Evolutionary conservation across 2,797 vertebrate species (phyloP), one percentile per base, ranked within the genome.

Genomic region (Coendou prehensilis): DNA sequence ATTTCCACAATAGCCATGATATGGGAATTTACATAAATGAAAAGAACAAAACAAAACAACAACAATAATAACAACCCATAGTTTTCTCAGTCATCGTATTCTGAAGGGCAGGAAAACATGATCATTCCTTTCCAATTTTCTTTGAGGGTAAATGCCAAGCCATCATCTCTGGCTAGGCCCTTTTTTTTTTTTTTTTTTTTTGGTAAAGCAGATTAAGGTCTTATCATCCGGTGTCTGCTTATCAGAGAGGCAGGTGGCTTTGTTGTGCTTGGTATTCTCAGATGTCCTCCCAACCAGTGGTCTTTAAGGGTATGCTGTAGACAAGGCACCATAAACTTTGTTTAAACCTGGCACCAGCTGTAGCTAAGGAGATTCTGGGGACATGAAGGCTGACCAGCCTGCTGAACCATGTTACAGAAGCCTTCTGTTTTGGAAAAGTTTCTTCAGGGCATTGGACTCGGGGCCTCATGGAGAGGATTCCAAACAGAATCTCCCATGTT

Each of bases 281-380:
- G 73, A 76, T 79, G 54, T 59, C 14, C 45, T 47, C 69, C 78
- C 37, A 92, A 13, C 11, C n/a, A 63, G 56, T n/a, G 45, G 73
- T 76, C 41, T 56, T 91, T 26, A 57, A 47, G 83, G 37, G 17
- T 18, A 87, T 80, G 11, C 45, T 57, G 75, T 47, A 41, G 23
- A 88, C 59, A 76, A 80, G 20, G 26, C 30, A 81, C 7, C 59
- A 73, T 10, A 10, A 52, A 84, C 75, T 45, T 89, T 59, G 13
- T 45, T 75, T 79, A 75, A 91, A 10, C 5, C 26, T 79, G 67
- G 11, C 69, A 33, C 22, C 14, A 52, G 18, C 28, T 0, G 0
- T 84, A 81, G 63, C 87, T 59, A 83, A 64, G 64, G 86, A 91
- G 28, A 94, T 93, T 78, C 50, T 33, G 7, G 75, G 57, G 14